A percentile compares a stretch with the other conserved stretches of the same genome.
Evolutionary conservation across 1,140 invertebrate species (phyloP).

Genomic region (Macrobrachium nipponense): DNA sequence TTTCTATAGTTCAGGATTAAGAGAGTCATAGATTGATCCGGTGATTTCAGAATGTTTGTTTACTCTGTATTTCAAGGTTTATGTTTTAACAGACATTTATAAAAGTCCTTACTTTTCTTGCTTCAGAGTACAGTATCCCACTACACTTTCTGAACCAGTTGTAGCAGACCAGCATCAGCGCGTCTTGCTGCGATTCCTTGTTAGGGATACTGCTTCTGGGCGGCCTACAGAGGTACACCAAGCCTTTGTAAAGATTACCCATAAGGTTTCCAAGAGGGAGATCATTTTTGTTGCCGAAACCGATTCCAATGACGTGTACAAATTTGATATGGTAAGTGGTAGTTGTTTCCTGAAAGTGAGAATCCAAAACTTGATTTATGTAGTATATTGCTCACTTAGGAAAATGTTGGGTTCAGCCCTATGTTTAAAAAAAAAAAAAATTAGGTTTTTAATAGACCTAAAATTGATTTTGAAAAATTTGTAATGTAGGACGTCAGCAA

Average conservation of each 20-base stretch:
- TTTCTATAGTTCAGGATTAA: no score
- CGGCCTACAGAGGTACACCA: conserved; percentile 87
- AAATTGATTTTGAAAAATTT: not conserved
- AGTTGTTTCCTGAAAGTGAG: conserved; percentile 2
- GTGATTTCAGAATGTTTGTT: no score
- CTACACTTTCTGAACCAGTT: conserved; percentile 75
- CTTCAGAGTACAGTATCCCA: conserved; percentile 77
- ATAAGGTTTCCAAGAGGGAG: conserved; percentile 79
- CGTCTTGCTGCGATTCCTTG: conserved; percentile 83
- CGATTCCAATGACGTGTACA: conserved; percentile 86
- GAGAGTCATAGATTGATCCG: no score
- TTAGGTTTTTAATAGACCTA: not conserved
- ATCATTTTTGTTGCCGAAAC: conserved; percentile 93
- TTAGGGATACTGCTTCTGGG: conserved; percentile 80
- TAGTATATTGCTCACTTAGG: no score
- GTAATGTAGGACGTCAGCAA: conserved; percentile 79
- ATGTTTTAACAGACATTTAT: no score
- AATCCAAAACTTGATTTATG: no score
- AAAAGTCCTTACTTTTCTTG: not conserved
- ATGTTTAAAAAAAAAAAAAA: no score
- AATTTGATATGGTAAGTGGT: conserved; percentile 85
- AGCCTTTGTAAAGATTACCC: conserved; percentile 86
- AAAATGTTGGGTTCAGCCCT: no score
- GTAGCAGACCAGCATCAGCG: conserved; percentile 81
- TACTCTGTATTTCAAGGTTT: no score